Evolutionary conservation across 1,140 invertebrate species (phyloP).

Genomic region (Drosophila fuyamai): DNA sequence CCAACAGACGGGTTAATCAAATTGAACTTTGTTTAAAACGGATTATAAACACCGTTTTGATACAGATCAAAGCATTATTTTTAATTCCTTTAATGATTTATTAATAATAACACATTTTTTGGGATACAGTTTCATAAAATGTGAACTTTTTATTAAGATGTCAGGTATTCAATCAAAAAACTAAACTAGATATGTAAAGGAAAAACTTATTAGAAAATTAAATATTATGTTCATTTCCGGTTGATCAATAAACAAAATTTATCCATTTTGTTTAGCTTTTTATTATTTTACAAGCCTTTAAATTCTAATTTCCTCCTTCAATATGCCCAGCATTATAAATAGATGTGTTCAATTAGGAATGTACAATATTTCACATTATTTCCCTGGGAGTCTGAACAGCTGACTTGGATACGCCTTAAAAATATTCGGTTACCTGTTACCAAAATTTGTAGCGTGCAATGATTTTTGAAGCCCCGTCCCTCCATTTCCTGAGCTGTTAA

Average conservation of each 20-base stretch:
- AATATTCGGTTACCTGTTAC: conserved; percentile 7
- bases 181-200: too few relatives aligned
- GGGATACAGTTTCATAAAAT: not conserved
- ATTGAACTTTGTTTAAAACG: not conserved
- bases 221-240: too few relatives aligned
- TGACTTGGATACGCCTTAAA: conserved; percentile 29
- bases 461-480: not conserved
- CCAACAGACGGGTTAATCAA: not conserved
- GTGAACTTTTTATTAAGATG: too few relatives aligned
- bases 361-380: conserved; percentile 14
- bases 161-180: too few relatives aligned
- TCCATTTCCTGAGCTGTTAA: conserved; percentile 44
- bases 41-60: not conserved
- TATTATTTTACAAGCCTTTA: not conserved
- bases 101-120: not conserved
- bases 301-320: not conserved
- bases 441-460: conserved; percentile 27
- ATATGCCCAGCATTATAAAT: conserved; percentile 18
- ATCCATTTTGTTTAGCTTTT: too few relatives aligned
- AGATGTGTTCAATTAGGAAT: conserved; percentile 12
- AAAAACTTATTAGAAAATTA: too few relatives aligned
- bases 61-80: not conserved
- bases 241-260: too few relatives aligned
- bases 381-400: conserved; percentile 20
- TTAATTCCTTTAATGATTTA: not conserved